Evolutionary conservation across 2,797 vertebrate species (phyloP).

Genomic region (Orestias chungarensis): DNA sequence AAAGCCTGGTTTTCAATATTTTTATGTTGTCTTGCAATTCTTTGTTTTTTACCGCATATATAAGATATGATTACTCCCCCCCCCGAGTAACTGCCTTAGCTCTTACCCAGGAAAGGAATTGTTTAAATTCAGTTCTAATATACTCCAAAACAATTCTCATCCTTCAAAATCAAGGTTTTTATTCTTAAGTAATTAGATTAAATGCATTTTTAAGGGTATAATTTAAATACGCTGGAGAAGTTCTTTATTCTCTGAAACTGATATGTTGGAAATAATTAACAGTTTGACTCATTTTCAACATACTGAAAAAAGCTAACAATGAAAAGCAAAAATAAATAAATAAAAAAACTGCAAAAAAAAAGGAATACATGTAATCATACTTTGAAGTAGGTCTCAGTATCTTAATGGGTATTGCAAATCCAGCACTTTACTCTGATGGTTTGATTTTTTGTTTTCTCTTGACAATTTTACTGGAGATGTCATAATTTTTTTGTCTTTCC

Average conservation of each 20-base stretch:
- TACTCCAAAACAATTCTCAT: too few relatives aligned
- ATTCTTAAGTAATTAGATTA: too few relatives aligned
- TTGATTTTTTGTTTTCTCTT: slow-evolving; percentile 67
- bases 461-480: slow-evolving; percentile 62
- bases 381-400: slow-evolving; percentile 62
- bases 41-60: too few relatives aligned
- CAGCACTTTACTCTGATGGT: slow-evolving; percentile 57
- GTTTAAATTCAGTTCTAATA: too few relatives aligned
- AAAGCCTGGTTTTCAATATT: not conserved
- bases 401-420: slow-evolving; percentile 29
- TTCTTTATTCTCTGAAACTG: slow-evolving; percentile 30
- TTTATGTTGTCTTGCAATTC: too few relatives aligned
- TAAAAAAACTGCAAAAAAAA: too few relatives aligned
- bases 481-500: slow-evolving; percentile 37
- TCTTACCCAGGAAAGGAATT: too few relatives aligned
- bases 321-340: too few relatives aligned
- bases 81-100: too few relatives aligned
- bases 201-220: too few relatives aligned
- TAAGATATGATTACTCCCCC: too few relatives aligned
- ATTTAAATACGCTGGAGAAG: not conserved
- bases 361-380: slow-evolving; percentile 57
- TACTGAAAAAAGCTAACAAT: not conserved
- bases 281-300: slow-evolving; percentile 31
- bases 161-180: too few relatives aligned
- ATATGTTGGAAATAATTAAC: slow-evolving; percentile 34